Evolutionary conservation across 2,113 vertebrate species (phyloP), one percentile per base, ranked within the genome.

Genomic region (Ammospiza nelsoni): DNA sequence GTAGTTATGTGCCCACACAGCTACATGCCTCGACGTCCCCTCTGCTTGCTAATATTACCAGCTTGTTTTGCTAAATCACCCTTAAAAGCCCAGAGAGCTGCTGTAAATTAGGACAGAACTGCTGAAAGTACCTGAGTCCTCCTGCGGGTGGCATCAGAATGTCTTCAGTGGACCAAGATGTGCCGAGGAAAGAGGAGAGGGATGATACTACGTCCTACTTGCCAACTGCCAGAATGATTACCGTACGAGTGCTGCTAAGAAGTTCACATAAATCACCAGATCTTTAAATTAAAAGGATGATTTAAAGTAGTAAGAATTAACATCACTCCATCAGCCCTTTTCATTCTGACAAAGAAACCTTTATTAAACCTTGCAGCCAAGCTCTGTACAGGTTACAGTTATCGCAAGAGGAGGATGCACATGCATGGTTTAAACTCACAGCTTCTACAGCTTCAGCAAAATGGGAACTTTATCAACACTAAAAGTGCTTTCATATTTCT

Each of bases 141-240:
- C 97, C 97, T 96, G 94, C 41, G 97, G 97, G 94, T 98, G 97
- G 97, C 97, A 97, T 96, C 95, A 95, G 90, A 95, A 94, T 82
- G 79, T 95, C 87, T 98, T 74, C 87, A n/a, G 39, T 43, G 48
- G 49, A 52, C 33, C 52, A 66, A 48, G 21, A 22, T 16, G 5
- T 12, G 28, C 48, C 51, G 9, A 29, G 19, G 63, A 75, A 83
- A 68, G 12, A 31, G 51, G 28, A 55, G 41, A 49, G 20, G 20
- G 25, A n/a, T 33, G 35, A 19, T 46, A 9, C 3, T 71, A 61
- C 51, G 3, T 68, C 65, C 51, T 22, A 48, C 17, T 86, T 52
- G 29, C 55, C 58, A 49, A 5, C 22, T 3, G 13, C 29, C 11
- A 23, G 35, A 33, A 51, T 20, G 4, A 6, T 27, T 68, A n/a